Base-by-base conservation (phyloP, 2,113 vertebrate species). In the Myrmecophaga tridactyla region DNA sequence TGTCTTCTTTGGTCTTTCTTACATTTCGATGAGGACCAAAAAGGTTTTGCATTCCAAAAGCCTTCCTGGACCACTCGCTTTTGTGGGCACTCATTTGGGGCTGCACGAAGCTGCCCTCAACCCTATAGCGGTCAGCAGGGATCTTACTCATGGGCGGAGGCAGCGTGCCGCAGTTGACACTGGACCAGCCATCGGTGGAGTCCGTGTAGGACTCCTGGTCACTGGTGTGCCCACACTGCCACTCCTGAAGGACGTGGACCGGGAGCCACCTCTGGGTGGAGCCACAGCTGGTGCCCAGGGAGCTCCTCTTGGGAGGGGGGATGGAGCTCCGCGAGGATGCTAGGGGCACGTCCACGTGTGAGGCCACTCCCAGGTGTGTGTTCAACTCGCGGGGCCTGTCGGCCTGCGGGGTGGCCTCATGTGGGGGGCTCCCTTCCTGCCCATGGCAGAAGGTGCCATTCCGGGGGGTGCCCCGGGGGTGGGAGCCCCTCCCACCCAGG, bases 121-220 rank as follows among this genome's bases (percentile, higher is more conserved):
- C 98, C 78, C 99, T 97, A 97, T 99, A 99, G 85, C 99, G 99
- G 98, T 99, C 99, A 0, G 99, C 99, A 0, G 99, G 99, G 78
- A 99, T 99, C 98, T 99, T 99, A 95, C 41, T 99, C 99, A 99
- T 99, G 51, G 99, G 99, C 0, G 99, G 99, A 4, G 99, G 99
- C 91, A 99, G 99, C 2, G 99, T 99, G 93, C 99, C 99, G 62
- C 99, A 99, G 98, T 99, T 99, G 3, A 99, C 98, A 2, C 99
- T 99, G 1, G 99, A 99, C 99, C 99, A 99, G 48, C 99, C 99
- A 0, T 99, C 99, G 0, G 99, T 99, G 69, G 99, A 99, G 97
- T 99, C 99, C 0, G 99, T 99, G 93, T 99, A 99, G 0, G 99
- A 99, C 98, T 99, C 99, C 98, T 99, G 99, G 97, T 99, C 99